A percentile compares a stretch with the other conserved stretches of the same genome.
These are phyloP conservation scores for Remorina albescens DNA, from an alignment of 2,797 vertebrate species.

Conservation along the genomic window DNA sequence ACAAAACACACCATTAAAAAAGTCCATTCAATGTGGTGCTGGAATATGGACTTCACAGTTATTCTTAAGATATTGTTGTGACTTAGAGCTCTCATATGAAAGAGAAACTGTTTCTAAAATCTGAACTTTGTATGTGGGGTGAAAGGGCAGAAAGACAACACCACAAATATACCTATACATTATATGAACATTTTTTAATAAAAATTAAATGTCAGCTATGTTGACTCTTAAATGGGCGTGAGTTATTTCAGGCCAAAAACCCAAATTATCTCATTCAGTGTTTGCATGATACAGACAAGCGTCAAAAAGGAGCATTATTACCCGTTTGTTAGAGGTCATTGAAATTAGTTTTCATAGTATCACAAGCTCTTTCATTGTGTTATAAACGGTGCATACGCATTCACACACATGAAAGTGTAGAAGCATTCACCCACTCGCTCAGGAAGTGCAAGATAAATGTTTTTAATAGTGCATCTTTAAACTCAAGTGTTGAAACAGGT, in stretches of 20 bases:
- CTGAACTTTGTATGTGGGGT: slow-evolving; percentile 4
- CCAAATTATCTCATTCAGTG: not conserved
- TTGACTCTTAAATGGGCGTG: not conserved
- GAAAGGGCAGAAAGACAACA: slow-evolving; percentile 18
- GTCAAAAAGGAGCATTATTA: slow-evolving; percentile 11
- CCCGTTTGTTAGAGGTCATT: slow-evolving; percentile 12
- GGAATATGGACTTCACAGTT: slow-evolving; percentile 36
- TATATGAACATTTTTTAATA: slow-evolving; percentile 16
- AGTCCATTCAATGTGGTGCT: slow-evolving; percentile 36
- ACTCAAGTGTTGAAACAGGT: slow-evolving; percentile 60
- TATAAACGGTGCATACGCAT: slow-evolving; percentile 3
- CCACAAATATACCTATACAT: not conserved
- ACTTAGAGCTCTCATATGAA: slow-evolving; percentile 25
- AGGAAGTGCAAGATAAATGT: slow-evolving; percentile 47
- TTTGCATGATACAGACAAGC: not conserved
- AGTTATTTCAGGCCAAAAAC: not conserved
- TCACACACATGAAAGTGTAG: not conserved
- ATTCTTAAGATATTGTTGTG: slow-evolving; percentile 12
- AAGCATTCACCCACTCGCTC: slow-evolving; percentile 4
- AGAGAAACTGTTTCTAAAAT: slow-evolving; percentile 6
- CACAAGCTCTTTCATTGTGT: not conserved
- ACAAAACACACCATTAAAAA: slow-evolving; percentile 48
- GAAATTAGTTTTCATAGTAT: not conserved
- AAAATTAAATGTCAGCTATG: slow-evolving; percentile 15
- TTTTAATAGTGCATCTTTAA: slow-evolving; percentile 66